Evolutionary conservation across 2,113 vertebrate genomes (phyloP), one percentile per base, ranked within the genome.

Genomic region (Cyanistes caeruleus): DNA sequence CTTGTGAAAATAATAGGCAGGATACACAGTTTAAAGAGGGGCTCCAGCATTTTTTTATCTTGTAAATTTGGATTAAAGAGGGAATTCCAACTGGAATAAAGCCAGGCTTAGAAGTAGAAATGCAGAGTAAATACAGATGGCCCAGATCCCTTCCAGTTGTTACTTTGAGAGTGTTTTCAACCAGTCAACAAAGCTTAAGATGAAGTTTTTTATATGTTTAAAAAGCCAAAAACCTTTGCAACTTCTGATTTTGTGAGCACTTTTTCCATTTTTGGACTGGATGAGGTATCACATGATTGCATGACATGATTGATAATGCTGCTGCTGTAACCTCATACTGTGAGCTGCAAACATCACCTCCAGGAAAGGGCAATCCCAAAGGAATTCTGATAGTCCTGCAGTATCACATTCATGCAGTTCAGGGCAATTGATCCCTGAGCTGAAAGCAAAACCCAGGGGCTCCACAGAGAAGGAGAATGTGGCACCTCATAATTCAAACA

Each of bases 221-320:
- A 82, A 67, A 67, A 62, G 18, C 2, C 17, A 33, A 14, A 62
- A 64, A 58, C 14, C 80, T 96, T 95, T 95, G 93, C 96, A 97
- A 93, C 95, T 95, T 97, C 93, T 94, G 90, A 95, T 94, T 97
- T 96, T 96, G 95, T 97, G 96, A 93, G 87, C 72, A 22, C 37
- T 68, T 90, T 48, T 80, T 63, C 35, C 33, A 25, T 13, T 75
- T 84, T 83, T 76, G 22, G 21, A 58, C 60, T 81, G 88, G 77
- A 23, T 92, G 22, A 90, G 80, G 95, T 96, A 95, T 96, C 95
- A 88, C 92, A 93, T 92, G 93, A 92, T 95, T 96, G 92, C 92
- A 89, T 90, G 93, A 68, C 76, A 39, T 46, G 51, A 88, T 39
- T 67, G 43, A 39, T 24, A 67, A 3, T 25, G 87, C 92, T 96